Conservation (phyloP, 35 echinoderm and acorn worm genomes). For the Chiridota heheva region DNA sequence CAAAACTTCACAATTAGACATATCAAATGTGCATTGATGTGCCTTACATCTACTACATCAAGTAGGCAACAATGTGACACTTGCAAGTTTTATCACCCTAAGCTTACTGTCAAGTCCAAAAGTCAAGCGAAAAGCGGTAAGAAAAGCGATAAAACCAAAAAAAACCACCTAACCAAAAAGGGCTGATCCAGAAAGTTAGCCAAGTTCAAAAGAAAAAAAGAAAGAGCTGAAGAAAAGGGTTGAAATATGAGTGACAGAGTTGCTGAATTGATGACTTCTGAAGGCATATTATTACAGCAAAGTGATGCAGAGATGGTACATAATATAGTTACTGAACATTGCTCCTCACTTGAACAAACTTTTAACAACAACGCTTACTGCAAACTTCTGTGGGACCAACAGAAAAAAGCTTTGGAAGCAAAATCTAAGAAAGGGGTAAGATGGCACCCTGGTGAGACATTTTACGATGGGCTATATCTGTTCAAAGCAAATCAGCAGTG, state of each 20-base stretch:
- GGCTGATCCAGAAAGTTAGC: background rate
- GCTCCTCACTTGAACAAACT: background rate
- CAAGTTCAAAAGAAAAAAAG: background rate
- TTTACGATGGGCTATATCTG: conserved; percentile 3
- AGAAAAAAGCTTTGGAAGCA: background rate
- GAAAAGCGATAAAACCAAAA: background rate
- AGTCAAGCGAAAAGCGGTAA: background rate
- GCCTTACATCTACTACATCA: background rate
- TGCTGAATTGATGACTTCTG: background rate
- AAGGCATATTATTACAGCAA: background rate
- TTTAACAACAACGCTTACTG: conserved; percentile 7
- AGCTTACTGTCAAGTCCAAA: background rate
- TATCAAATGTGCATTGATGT: background rate
- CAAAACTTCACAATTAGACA: background rate
- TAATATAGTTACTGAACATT: too few species aligned
- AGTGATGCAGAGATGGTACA: too few species aligned
- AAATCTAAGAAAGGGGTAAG: conserved; percentile 24
- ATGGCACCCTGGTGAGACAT: conserved; percentile 25
- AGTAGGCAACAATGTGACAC: background rate
- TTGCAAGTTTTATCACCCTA: background rate
- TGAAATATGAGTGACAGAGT: background rate
- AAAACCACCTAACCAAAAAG: background rate
- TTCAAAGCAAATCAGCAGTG: background rate
- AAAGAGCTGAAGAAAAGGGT: background rate
- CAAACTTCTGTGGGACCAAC: conserved; percentile 19